Conservation (phyloP, 2,797 vertebrate species). For the Micromesistius poutassou region DNA sequence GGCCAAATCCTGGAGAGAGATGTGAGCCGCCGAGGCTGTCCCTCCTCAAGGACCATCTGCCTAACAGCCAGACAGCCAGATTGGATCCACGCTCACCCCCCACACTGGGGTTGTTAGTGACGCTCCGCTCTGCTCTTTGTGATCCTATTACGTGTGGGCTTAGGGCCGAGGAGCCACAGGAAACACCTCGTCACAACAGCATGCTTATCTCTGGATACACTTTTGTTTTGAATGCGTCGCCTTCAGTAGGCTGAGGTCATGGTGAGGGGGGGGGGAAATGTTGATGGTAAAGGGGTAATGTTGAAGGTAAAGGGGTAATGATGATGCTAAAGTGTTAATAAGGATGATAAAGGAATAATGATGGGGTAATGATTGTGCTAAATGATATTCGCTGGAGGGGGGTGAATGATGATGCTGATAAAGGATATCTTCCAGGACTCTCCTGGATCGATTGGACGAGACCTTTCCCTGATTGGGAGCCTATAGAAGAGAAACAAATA, state of each 20-base stretch:
- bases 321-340: not conserved
- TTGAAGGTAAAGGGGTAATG: too few relatives aligned
- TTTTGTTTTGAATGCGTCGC: slow-evolving; percentile 2
- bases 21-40: slow-evolving; percentile 42
- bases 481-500: slow-evolving; percentile 65
- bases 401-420: slow-evolving; percentile 5
- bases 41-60: slow-evolving; percentile 35
- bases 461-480: slow-evolving; percentile 78
- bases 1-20: slow-evolving; percentile 31
- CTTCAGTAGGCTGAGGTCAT: not conserved
- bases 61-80: slow-evolving; percentile 12
- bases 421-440: slow-evolving; percentile 98
- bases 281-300: not conserved
- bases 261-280: not conserved
- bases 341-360: too few relatives aligned
- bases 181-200: slow-evolving; percentile 36
- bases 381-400: not conserved
- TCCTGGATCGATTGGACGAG: slow-evolving; percentile 84
- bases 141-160: slow-evolving; percentile 53
- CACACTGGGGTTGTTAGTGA: not conserved
- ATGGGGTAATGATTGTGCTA: too few relatives aligned
- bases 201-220: slow-evolving; percentile 2
- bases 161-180: slow-evolving; percentile 14
- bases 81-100: too few relatives aligned
- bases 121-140: slow-evolving; percentile 13